These are phyloP conservation scores for Phytoseiulus persimilis DNA, from an alignment of 2,888 invertebrate species.

Conservation along the genomic window DNA sequence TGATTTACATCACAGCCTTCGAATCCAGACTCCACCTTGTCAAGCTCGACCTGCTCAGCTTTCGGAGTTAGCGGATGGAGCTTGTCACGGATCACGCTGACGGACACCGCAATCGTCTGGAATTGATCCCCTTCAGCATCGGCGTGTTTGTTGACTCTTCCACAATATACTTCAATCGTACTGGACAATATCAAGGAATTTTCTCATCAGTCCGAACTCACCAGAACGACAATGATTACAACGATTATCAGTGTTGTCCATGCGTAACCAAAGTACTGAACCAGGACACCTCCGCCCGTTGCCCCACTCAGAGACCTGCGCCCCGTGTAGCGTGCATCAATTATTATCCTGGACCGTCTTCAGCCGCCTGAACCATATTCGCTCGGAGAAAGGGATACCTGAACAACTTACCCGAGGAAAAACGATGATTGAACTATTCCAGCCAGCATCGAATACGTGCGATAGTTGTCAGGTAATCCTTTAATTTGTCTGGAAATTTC, in stretches of 20 bases:
- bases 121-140: neutral
- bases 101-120: neutral
- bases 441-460: constrained; percentile 17
- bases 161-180: too few relatives aligned
- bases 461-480: constrained; percentile 10
- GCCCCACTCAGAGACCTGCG: constrained; percentile 22
- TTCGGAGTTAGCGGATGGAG: neutral
- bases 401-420: constrained; percentile 14
- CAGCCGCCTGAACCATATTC: too few relatives aligned
- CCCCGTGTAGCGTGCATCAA: too few relatives aligned
- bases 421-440: constrained; percentile 20
- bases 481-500: neutral
- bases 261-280: constrained; percentile 12
- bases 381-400: too few relatives aligned
- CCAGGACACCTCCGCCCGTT: constrained; percentile 21
- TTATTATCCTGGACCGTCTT: too few relatives aligned
- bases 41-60: neutral
- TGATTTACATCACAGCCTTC: neutral
- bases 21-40: neutral
- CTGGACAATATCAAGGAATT: too few relatives aligned
- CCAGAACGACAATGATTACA: neutral
- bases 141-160: too few relatives aligned
- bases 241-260: constrained; percentile 25
- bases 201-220: neutral
- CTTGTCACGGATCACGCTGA: neutral